Evolutionary conservation across 2,797 vertebrate genomes (phyloP), one percentile per base, ranked within the genome.

Genomic region (Trichosurus vulpecula): DNA sequence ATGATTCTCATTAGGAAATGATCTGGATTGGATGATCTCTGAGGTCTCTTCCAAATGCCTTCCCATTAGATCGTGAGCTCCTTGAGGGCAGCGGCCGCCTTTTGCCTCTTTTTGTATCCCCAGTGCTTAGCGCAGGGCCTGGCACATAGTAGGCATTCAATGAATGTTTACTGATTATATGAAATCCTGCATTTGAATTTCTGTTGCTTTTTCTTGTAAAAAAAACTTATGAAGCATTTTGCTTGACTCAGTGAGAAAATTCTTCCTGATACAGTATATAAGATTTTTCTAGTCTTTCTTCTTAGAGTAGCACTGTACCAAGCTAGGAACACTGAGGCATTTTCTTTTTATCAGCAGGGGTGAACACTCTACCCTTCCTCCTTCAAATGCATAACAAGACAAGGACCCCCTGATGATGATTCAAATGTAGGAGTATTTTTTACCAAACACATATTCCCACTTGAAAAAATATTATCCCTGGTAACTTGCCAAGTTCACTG

Each of bases 401-500:
- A 93, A 96, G 97, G 97, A 97, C 98, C 97, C 74, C 98, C 98
- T 97, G 97, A 97, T 94, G 98, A 97, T 96, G 96, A 96, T 93
- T 97, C 96, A 94, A 98, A 97, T 96, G 96, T 98, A 97, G 98
- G 98, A 98, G 98, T 98, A 97, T 97, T 98, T 97, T 97, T 97
- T 96, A 96, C 97, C 97, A 98, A 98, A 98, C 97, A 98, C 94
- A 95, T 93, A 96, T 95, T 96, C 96, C 97, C 96, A 97, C 97
- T 98, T 98, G 97, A 97, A 97, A 98, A 98, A 98, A 98, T 98
- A 98, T 98, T 98, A 98, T 96, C 95, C 89, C 97, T 97, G 97
- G 97, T 97, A 96, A 96, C 95, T 97, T 97, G 97, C 97, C 97
- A 98, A 97, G 91, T 74, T 92, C 96, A 98, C 98, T 98, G 97